Evolutionary conservation across 2,888 invertebrate species (phyloP).

Genomic region (Drosophila fungiperda): DNA sequence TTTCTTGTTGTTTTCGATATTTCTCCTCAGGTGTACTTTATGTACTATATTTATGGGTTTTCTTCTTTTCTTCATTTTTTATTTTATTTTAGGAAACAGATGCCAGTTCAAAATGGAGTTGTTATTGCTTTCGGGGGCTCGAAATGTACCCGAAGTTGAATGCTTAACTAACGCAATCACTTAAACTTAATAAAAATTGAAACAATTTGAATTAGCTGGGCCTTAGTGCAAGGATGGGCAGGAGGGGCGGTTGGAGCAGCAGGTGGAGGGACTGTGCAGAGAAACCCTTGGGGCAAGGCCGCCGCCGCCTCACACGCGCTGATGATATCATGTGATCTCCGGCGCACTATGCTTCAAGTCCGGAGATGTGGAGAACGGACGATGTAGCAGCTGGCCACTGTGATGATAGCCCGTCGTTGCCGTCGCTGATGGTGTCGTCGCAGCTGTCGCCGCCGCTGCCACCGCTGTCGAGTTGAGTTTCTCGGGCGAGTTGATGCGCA

Average conservation of each 20-base stretch:
- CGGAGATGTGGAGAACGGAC: slow-evolving; percentile 85
- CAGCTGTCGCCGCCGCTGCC: slow-evolving; percentile 63
- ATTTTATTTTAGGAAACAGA: slow-evolving; percentile 28
- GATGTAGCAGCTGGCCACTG: slow-evolving; percentile 80
- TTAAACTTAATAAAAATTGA: slow-evolving; percentile 70
- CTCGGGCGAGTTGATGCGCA: slow-evolving; percentile 85
- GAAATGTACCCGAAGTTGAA: slow-evolving; percentile 24
- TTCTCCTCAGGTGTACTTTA: slow-evolving; percentile 14
- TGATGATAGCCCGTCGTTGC: slow-evolving; percentile 78
- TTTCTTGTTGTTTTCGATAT: slow-evolving; percentile 12
- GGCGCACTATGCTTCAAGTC: slow-evolving; percentile 82
- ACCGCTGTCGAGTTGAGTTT: slow-evolving; percentile 84
- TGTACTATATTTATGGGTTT: slow-evolving; percentile 9
- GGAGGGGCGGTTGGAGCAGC: slow-evolving; percentile 5
- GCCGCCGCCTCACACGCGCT: slow-evolving; percentile 57
- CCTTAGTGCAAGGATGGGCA: slow-evolving; percentile 49
- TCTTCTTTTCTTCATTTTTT: not conserved
- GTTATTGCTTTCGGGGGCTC: slow-evolving; percentile 41
- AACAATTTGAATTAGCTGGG: slow-evolving; percentile 77
- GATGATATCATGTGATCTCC: slow-evolving; percentile 84
- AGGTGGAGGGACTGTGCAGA: slow-evolving; percentile 19
- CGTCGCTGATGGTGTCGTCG: slow-evolving; percentile 64
- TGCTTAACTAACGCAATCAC: slow-evolving; percentile 60
- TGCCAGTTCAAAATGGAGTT: slow-evolving; percentile 10
- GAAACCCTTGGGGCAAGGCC: slow-evolving; percentile 48